Evolutionary conservation across 2,888 invertebrate genomes (phyloP).

Genomic region (Stenurella melanura): DNA sequence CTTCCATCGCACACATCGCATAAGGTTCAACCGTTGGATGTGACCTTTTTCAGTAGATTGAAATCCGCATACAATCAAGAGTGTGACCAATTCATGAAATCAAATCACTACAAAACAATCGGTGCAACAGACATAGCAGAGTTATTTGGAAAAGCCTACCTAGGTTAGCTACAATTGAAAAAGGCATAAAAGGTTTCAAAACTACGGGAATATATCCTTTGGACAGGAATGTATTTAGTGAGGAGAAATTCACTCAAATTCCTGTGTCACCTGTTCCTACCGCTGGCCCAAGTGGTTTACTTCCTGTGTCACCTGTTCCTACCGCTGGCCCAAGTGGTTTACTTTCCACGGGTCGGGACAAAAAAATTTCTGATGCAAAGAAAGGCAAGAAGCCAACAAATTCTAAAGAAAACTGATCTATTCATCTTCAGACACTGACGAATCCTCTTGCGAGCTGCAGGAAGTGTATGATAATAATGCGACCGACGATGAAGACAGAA

Average conservation of each 20-base stretch:
- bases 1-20: conserved; percentile 44
- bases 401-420: too few relatives aligned
- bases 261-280: neutral
- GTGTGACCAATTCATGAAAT: conserved; percentile 44
- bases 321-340: too few relatives aligned
- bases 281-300: too few relatives aligned
- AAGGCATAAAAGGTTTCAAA: conserved; percentile 40
- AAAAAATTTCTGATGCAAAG: too few relatives aligned
- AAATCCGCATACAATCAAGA: conserved; percentile 45
- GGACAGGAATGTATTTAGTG: conserved; percentile 36
- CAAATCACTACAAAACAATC: conserved; percentile 30
- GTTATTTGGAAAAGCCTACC: conserved; percentile 42
- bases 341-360: too few relatives aligned
- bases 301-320: neutral
- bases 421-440: too few relatives aligned
- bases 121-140: conserved; percentile 33
- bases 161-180: conserved; percentile 28
- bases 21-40: conserved; percentile 46
- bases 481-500: too few relatives aligned
- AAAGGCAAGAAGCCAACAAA: too few relatives aligned
- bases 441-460: too few relatives aligned
- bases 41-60: conserved; percentile 45
- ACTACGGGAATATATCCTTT: conserved; percentile 36
- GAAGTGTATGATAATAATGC: too few relatives aligned
- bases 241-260: conserved; percentile 39